phyloP scores from a whole-genome alignment of 2,797 vertebrate species.

The Clamator glandarius region DNA sequence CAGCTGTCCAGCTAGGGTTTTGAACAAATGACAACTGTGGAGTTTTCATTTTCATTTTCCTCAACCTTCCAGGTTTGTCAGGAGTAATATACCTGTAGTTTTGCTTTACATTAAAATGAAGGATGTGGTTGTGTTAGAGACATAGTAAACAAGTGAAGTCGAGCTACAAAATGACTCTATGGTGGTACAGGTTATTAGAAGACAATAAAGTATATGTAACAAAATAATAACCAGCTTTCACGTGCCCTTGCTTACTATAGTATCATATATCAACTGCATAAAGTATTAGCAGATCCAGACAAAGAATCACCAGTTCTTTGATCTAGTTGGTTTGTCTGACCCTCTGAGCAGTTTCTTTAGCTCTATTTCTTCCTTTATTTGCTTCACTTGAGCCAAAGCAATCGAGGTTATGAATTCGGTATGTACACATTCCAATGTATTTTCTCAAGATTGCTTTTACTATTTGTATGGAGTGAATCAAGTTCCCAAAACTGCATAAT shows the following conservation, averaged over 20 bases:
- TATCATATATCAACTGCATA: background rate
- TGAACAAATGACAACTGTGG: background rate
- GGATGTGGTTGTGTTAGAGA: background rate
- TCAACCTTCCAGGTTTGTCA: background rate
- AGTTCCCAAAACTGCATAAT: background rate
- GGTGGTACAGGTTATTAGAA: background rate
- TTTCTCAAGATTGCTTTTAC: background rate
- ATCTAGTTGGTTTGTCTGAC: background rate
- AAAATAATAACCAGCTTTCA: background rate
- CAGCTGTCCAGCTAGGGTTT: background rate
- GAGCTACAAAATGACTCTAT: background rate
- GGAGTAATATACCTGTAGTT: background rate
- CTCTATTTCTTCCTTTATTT: background rate
- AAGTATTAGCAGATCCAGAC: background rate
- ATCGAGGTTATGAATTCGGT: background rate
- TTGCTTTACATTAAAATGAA: background rate
- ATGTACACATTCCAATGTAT: background rate
- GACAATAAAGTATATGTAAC: background rate
- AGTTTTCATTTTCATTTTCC: background rate
- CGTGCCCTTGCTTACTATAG: background rate
- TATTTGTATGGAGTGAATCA: background rate
- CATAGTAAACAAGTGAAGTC: background rate
- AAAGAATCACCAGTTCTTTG: background rate
- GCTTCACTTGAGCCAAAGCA: background rate
- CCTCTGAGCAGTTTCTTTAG: background rate